phyloP scores from a whole-genome alignment of 2,113 vertebrate genomes.

The Zapornia atra region DNA sequence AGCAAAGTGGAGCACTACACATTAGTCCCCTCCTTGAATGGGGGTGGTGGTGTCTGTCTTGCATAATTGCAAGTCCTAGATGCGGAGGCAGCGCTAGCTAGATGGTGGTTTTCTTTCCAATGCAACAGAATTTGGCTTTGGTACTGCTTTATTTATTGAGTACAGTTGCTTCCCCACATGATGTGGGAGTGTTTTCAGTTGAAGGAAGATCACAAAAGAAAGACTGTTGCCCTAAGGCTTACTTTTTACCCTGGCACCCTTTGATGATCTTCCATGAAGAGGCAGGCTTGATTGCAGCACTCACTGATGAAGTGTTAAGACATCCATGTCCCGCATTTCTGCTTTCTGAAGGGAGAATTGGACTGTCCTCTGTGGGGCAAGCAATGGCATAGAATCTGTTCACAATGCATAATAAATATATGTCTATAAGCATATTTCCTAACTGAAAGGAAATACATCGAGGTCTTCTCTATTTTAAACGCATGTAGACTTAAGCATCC shows the following conservation, averaged over 20 bases:
- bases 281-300: neutral
- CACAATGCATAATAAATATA: neutral
- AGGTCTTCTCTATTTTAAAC: neutral
- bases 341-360: neutral
- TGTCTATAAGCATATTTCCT: neutral
- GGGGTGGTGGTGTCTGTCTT: accelerated
- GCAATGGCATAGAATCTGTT: neutral
- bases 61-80: neutral
- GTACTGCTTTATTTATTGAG: neutral
- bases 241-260: neutral
- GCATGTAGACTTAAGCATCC: neutral
- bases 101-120: neutral
- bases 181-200: neutral
- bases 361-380: neutral
- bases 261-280: constrained; percentile 9
- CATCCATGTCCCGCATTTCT: neutral
- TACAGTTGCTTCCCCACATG: neutral
- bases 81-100: neutral
- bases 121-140: neutral
- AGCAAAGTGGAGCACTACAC: neutral
- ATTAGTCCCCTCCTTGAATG: neutral
- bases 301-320: neutral
- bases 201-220: neutral
- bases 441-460: neutral
- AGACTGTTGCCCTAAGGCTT: neutral